Evolutionary conservation across 2,797 vertebrate genomes (phyloP), one percentile per base, ranked within the genome.

Genomic region (Coregonus ussuriensis): DNA sequence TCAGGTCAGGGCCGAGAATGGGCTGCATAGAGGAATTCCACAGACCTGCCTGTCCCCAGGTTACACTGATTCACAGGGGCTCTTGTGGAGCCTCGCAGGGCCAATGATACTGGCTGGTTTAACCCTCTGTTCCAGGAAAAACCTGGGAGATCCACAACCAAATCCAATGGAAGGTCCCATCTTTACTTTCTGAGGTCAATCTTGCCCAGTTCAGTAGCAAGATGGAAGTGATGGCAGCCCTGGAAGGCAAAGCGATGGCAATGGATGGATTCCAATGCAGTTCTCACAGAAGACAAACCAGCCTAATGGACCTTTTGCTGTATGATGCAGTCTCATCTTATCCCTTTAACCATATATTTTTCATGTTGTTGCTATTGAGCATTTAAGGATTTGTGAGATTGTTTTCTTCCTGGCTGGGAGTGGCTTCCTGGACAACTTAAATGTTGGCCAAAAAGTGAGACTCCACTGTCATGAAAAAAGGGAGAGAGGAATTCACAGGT

Each of bases 61-160:
- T 69, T 9, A 70, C 68, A 54, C 56, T 56, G 71, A 70, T 79
- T 78, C 76, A 15, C 66, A 6, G 77, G 77, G 9, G 41, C 41
- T 47, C 41, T 47, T 47, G 62, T 76, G 54, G 14, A 37, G 68
- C 76, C 69, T 77, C 72, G 70, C 74, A 54, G 41, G 41, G 9
- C 41, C 41, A 47, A 47, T 47, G 41, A 47, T 9, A 47, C 41
- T 47, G 9, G 41, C 53, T n/a, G 62, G 65, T 79, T 91, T 90
- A 88, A 85, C 80, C 85, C 84, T 91, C 83, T 91, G 78, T 95
- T 94, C 90, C 85, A 94, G 91, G 88, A 89, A 88, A 87, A 91
- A 80, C 65, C 72, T 21, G 54, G 47, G 25, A 62, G 76, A 75
- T 31, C n/a, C 31, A 70, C 31, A 74, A 53, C 71, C 51, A 72